These are phyloP conservation scores for Catharus bicknelli DNA, from an alignment of 2,113 vertebrate species.

Conservation along the genomic window DNA sequence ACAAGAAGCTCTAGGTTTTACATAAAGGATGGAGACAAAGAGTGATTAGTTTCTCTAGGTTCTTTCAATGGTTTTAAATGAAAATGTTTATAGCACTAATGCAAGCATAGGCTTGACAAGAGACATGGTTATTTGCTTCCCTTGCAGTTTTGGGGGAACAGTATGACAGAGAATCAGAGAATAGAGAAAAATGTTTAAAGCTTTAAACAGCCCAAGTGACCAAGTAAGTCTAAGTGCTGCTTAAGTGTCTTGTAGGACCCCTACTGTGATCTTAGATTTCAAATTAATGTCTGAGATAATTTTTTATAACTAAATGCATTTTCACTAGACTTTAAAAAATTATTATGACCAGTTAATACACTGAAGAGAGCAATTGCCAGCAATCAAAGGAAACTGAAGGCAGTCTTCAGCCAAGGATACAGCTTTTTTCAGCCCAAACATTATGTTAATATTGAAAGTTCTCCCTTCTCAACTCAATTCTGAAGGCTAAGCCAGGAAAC, in stretches of 20 bases:
- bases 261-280: not conserved
- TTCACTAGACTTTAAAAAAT: not conserved
- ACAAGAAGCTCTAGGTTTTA: not conserved
- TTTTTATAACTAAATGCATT: not conserved
- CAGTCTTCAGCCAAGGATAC: not conserved
- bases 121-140: not conserved
- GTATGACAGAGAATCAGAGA: not conserved
- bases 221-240: not conserved
- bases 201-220: not conserved
- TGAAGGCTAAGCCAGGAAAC: not conserved
- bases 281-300: not conserved
- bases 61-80: not conserved
- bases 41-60: not conserved
- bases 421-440: not conserved
- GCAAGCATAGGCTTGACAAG: not conserved
- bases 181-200: not conserved
- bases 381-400: not conserved
- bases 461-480: not conserved
- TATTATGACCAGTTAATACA: not conserved
- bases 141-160: not conserved
- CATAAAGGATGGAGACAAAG: not conserved
- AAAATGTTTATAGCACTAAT: not conserved
- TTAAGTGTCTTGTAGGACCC: not conserved
- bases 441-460: not conserved
- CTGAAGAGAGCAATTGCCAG: not conserved